phyloP scores from a whole-genome alignment of 2,113 vertebrate species.

The Myiagra hebetior region DNA sequence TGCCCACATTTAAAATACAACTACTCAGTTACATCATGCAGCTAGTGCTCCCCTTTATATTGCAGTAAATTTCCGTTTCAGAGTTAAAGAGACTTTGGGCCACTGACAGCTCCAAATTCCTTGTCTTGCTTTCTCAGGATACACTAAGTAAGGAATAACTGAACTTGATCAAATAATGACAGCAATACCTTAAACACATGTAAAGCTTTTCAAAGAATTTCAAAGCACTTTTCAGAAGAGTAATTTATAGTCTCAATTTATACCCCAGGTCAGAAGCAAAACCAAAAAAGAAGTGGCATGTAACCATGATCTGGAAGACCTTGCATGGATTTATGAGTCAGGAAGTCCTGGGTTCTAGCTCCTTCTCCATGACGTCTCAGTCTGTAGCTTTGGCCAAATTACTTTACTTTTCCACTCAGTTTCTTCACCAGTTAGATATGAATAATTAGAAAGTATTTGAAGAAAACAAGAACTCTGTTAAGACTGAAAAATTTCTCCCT shows the following conservation, averaged over 20 bases:
- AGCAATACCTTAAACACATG: background rate
- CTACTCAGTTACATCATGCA: background rate
- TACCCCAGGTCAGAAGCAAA: background rate
- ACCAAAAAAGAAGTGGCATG: background rate
- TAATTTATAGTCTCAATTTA: background rate
- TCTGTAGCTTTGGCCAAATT: background rate
- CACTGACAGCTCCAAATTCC: background rate
- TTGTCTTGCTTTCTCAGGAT: background rate
- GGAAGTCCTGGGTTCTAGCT: background rate
- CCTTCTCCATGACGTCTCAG: background rate
- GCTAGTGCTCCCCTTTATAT: background rate
- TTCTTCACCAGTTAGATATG: constrained; percentile 13
- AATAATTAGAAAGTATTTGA: constrained; percentile 3
- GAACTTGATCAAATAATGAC: background rate
- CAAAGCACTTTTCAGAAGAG: background rate
- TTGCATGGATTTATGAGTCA: background rate
- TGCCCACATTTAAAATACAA: background rate
- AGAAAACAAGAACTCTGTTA: background rate
- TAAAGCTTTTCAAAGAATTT: background rate
- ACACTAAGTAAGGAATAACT: background rate
- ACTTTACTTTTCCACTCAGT: constrained; percentile 20
- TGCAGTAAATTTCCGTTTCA: background rate
- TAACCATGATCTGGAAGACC: background rate
- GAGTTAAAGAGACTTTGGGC: background rate
- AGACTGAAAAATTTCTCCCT: background rate